Conservation (phyloP, 2,888 invertebrate species). For the Rambutsinella grinnellia region DNA sequence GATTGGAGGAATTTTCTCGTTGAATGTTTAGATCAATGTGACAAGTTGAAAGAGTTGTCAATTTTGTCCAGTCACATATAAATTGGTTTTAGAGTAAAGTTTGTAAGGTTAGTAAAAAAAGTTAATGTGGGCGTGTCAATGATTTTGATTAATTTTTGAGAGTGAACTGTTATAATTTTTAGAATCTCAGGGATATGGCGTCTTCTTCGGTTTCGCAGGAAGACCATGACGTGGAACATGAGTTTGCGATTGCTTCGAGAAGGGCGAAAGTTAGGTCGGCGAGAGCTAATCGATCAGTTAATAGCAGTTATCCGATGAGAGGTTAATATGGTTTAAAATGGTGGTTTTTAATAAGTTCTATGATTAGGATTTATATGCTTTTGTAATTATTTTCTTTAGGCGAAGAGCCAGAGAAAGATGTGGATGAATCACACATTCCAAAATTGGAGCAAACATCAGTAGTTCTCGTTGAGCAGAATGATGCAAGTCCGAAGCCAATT, state of each 20-base stretch:
- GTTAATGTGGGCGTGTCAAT: not conserved
- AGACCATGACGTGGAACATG: conserved; percentile 72
- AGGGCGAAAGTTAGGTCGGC: conserved; percentile 72
- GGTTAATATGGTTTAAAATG: conserved; percentile 56
- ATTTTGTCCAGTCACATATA: too few relatives aligned
- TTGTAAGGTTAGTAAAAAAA: not conserved
- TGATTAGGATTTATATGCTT: not conserved
- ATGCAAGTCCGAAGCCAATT: conserved; percentile 70
- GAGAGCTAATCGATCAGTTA: conserved; percentile 70
- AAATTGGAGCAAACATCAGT: conserved; percentile 65
- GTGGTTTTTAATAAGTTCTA: not conserved
- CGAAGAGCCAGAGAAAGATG: conserved; percentile 48
- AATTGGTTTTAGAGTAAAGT: too few relatives aligned
- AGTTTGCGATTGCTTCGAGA: conserved; percentile 73
- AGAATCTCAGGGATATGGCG: conserved; percentile 73
- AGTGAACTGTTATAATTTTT: not conserved
- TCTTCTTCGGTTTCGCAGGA: conserved; percentile 76
- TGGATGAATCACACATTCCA: conserved; percentile 58
- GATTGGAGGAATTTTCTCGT: not conserved
- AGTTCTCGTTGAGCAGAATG: conserved; percentile 68
- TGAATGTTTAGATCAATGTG: not conserved
- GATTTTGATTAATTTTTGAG: not conserved
- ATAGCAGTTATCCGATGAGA: conserved; percentile 63
- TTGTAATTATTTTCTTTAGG: conserved; percentile 19
- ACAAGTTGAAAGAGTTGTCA: not conserved